A percentile compares a stretch with the other conserved stretches of the same genome.
phyloP scores from a whole-genome alignment of 2,797 vertebrate species.

The Acropternis orthonyx region DNA sequence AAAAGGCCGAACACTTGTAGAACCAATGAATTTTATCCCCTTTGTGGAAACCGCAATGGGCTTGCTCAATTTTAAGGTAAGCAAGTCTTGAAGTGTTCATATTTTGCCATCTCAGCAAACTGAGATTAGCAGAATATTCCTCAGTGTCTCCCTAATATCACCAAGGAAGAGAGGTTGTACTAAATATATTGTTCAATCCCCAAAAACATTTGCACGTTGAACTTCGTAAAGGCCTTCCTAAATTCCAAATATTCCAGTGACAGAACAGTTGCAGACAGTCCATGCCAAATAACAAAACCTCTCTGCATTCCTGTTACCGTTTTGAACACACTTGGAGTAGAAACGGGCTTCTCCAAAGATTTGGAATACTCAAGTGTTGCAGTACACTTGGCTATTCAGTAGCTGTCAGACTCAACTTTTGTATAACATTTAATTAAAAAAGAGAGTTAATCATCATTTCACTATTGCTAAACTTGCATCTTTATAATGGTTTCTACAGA shows the following conservation, averaged over 20 bases:
- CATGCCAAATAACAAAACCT: background rate
- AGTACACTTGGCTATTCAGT: background rate
- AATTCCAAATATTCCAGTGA: background rate
- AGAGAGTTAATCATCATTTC: background rate
- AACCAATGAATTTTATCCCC: constrained; percentile 94
- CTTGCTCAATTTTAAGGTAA: constrained; percentile 99
- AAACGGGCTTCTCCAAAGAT: background rate
- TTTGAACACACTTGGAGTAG: background rate
- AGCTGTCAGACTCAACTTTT: background rate
- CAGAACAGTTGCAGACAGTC: background rate
- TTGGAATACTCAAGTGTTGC: background rate
- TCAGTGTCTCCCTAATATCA: background rate
- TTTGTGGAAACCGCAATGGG: constrained; percentile 98
- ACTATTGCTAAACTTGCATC: background rate
- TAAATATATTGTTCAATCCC: background rate
- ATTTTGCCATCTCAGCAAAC: constrained; percentile 38
- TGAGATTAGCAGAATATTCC: background rate
- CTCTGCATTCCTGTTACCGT: background rate
- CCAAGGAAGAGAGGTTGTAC: background rate
- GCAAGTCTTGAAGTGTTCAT: constrained; percentile 59
- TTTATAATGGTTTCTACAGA: background rate
- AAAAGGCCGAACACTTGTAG: constrained; percentile 88
- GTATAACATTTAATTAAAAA: background rate
- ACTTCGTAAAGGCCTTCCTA: background rate
- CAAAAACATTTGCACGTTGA: background rate